phyloP scores from a whole-genome alignment of 2,888 invertebrate genomes.

The Stenurella melanura region DNA sequence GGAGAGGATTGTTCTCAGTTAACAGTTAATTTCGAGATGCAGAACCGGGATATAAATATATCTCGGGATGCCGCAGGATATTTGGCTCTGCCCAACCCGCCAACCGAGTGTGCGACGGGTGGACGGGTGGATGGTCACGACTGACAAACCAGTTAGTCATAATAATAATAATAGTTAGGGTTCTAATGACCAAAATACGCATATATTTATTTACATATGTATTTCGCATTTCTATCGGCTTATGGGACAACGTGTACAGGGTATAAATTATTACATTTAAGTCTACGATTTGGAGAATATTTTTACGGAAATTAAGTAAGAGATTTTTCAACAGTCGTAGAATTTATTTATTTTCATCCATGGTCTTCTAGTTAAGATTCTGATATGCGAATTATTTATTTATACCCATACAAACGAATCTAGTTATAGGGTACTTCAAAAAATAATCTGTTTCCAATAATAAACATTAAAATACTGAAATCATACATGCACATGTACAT shows the following conservation, averaged over 20 bases:
- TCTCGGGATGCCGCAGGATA: constrained; percentile 62
- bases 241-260: background rate
- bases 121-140: constrained; percentile 63
- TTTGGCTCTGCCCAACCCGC: constrained; percentile 58
- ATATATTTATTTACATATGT: background rate
- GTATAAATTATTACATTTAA: too few species aligned
- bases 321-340: too few species aligned
- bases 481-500: too few species aligned
- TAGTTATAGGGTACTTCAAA: too few species aligned
- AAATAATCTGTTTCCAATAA: too few species aligned
- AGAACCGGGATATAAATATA: constrained; percentile 64
- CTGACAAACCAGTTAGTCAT: constrained; percentile 66
- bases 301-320: too few species aligned
- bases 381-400: too few species aligned
- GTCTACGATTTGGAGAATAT: too few species aligned
- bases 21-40: constrained; percentile 58
- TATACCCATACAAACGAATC: too few species aligned
- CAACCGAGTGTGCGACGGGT: constrained; percentile 37
- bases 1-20: constrained; percentile 42
- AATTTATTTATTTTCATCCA: too few species aligned
- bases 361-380: too few species aligned
- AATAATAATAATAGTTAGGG: constrained; percentile 34
- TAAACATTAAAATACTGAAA: too few species aligned
- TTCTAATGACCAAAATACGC: constrained; percentile 32
- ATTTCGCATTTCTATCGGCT: background rate